These are phyloP conservation scores for Cryptocheilus praepositus DNA, from an alignment of 2,888 invertebrate species.

Conservation along the genomic window DNA sequence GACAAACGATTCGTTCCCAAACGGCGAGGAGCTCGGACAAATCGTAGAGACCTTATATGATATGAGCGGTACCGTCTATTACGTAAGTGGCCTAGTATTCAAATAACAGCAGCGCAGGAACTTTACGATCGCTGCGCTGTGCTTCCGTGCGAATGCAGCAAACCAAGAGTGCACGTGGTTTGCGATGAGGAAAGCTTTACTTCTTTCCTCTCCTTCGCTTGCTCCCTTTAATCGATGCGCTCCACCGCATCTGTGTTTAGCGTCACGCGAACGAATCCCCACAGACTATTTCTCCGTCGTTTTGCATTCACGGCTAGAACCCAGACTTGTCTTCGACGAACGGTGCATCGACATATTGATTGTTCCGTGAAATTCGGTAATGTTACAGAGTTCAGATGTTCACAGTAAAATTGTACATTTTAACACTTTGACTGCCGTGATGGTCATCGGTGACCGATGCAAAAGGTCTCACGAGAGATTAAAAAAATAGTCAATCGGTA, in stretches of 20 bases:
- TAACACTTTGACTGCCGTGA: too few species aligned
- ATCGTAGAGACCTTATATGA: slow-evolving; percentile 55
- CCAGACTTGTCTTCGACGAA: neutral
- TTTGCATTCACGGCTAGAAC: neutral
- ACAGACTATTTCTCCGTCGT: slow-evolving; percentile 2
- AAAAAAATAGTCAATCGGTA: too few species aligned
- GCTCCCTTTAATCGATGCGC: neutral
- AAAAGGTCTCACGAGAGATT: too few species aligned
- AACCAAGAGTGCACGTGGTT: neutral
- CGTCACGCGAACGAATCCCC: slow-evolving; percentile 2
- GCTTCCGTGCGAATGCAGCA: neutral
- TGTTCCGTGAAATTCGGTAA: too few species aligned
- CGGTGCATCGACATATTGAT: too few species aligned
- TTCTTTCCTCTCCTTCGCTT: neutral
- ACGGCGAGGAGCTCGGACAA: slow-evolving; percentile 52
- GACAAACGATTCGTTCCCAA: slow-evolving; percentile 38
- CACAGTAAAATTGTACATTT: too few species aligned
- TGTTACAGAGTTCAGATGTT: too few species aligned
- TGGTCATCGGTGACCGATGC: too few species aligned
- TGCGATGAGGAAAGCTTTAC: slow-evolving; percentile 1
- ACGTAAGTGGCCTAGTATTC: slow-evolving; percentile 47
- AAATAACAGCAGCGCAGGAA: too few species aligned
- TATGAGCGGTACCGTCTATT: slow-evolving; percentile 50
- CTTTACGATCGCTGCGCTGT: neutral
- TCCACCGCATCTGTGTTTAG: neutral